Conservation (phyloP, 2,888 invertebrate genomes). For the Adelphocoris suturalis region DNA sequence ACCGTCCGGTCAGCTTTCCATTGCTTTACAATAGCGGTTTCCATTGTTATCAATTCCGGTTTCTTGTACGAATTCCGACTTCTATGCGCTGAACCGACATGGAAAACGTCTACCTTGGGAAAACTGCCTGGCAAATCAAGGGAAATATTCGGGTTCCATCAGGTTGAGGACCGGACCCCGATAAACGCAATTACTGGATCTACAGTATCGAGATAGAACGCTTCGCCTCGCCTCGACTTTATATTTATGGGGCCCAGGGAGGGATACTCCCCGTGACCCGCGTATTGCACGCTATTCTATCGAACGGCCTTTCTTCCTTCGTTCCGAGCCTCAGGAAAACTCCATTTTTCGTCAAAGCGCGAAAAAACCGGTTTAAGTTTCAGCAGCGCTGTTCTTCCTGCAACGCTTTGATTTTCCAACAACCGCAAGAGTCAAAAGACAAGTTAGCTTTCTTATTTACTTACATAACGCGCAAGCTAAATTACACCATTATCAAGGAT, state of each 20-base stretch:
- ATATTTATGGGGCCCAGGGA: not conserved
- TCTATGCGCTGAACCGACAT: no score
- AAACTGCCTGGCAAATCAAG: not conserved
- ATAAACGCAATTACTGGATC: constrained; percentile 52
- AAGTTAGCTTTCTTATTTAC: no score
- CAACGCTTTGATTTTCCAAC: no score
- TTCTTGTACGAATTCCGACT: no score
- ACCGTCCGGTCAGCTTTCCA: no score
- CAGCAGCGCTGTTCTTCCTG: no score
- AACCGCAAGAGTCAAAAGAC: no score
- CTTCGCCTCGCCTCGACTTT: not conserved
- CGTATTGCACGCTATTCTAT: constrained; percentile 41
- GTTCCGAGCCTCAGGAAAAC: not conserved
- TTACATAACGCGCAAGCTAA: no score
- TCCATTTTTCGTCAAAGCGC: constrained; percentile 4
- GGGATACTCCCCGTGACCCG: constrained; percentile 11
- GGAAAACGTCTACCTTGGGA: no score
- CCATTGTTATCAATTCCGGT: no score
- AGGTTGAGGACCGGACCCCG: constrained; percentile 13
- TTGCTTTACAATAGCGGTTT: no score
- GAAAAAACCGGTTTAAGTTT: not conserved
- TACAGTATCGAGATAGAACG: constrained; percentile 37
- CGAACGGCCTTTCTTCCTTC: not conserved
- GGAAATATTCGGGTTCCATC: not conserved
- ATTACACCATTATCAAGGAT: no score